A percentile compares a stretch with the other conserved stretches of the same genome.
These are phyloP conservation scores for Dastarcus helophoroides DNA, from an alignment of 2,888 invertebrate species.

Conservation along the genomic window DNA sequence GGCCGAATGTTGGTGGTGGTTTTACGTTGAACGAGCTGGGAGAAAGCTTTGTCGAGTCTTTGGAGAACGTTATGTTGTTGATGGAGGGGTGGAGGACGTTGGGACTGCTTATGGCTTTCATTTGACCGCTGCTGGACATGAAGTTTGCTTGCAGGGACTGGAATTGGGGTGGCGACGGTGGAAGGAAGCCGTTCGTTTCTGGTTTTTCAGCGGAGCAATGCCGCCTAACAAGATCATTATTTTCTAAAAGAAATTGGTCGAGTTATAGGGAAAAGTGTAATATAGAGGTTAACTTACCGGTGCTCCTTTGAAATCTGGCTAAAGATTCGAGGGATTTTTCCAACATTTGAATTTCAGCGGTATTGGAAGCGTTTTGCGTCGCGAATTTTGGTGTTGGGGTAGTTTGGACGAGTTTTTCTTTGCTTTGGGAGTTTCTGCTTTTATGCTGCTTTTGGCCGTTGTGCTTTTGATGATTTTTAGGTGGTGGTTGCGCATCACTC, in stretches of 20 bases:
- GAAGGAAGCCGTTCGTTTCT: conserved; percentile 8
- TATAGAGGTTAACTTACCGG: conserved; percentile 7
- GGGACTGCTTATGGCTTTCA: conserved; percentile 20
- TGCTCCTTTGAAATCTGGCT: conserved; percentile 18
- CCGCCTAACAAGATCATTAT: background rate
- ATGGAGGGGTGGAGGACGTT: conserved; percentile 31
- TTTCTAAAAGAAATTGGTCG: background rate
- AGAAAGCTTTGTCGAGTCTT: conserved; percentile 24
- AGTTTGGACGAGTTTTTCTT: too few relatives aligned
- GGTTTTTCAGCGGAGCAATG: conserved; percentile 4
- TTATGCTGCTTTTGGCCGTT: conserved; percentile 7
- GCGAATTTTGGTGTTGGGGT: too few relatives aligned
- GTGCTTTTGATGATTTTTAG: conserved; percentile 7
- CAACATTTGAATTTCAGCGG: conserved; percentile 24
- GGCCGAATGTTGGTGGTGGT: conserved; percentile 4
- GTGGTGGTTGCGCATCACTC: conserved; percentile 2
- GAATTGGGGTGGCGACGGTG: conserved; percentile 30
- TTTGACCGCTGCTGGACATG: conserved; percentile 16
- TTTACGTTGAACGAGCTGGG: conserved; percentile 2
- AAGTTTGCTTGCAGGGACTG: conserved; percentile 28
- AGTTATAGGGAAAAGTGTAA: background rate
- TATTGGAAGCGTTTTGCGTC: conserved; percentile 10
- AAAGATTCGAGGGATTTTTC: conserved; percentile 27
- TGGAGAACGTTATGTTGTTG: conserved; percentile 33
- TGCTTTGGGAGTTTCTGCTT: conserved; percentile 6